phyloP scores from a whole-genome alignment of 2,797 vertebrate species.

The Hoplostethus mediterraneus region DNA sequence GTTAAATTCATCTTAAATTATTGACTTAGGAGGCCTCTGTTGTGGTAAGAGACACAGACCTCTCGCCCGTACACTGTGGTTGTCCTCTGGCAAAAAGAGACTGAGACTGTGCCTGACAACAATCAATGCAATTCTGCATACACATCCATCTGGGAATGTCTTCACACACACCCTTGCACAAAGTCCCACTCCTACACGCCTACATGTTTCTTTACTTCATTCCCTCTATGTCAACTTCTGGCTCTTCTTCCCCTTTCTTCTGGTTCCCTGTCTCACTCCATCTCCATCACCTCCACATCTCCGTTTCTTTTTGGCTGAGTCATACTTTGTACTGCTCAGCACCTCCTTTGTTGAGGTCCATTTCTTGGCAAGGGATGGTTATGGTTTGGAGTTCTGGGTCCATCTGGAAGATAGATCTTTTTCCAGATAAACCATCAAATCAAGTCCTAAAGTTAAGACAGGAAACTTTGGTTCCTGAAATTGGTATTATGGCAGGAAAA shows the following conservation, averaged over 20 bases:
- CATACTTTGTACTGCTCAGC: background rate
- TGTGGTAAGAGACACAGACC: background rate
- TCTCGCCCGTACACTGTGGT: background rate
- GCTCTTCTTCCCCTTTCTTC: background rate
- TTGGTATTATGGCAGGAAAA: background rate
- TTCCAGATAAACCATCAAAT: slow-evolving; percentile 20
- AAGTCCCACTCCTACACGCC: background rate
- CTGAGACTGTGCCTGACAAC: background rate
- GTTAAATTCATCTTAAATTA: slow-evolving; percentile 45
- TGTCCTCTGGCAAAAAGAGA: background rate
- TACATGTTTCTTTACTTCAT: slow-evolving; percentile 10
- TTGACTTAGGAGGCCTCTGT: slow-evolving; percentile 6
- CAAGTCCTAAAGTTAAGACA: background rate
- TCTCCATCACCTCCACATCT: slow-evolving; percentile 38
- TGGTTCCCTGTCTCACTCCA: slow-evolving; percentile 23
- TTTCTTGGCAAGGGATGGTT: slow-evolving; percentile 18
- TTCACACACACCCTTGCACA: background rate
- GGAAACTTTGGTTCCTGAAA: slow-evolving; percentile 7
- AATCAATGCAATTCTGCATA: background rate
- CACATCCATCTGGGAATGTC: background rate
- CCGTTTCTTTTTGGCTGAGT: slow-evolving; percentile 15
- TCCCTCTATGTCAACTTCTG: slow-evolving; percentile 32
- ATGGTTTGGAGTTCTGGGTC: slow-evolving; percentile 9
- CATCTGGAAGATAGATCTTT: slow-evolving; percentile 12
- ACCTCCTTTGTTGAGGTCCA: slow-evolving; percentile 12